Base-by-base conservation (phyloP, 2,888 invertebrate genomes). In the Amblyjoppa proteus region DNA sequence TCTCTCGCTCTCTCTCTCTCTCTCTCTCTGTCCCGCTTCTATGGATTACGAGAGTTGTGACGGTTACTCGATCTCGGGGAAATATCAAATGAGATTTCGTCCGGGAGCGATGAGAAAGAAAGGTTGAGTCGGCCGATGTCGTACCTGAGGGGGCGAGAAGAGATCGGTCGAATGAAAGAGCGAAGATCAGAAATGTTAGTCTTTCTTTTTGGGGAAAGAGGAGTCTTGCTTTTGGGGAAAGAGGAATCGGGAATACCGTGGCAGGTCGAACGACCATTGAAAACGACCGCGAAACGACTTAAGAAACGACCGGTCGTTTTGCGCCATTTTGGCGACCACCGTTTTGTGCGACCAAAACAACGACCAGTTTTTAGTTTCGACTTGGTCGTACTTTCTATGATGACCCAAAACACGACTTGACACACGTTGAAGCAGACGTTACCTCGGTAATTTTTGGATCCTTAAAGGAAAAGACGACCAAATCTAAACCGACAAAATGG, bases 41-140 rank as follows among this genome's bases (percentile, higher is more conserved):
- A 71, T 71, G 61, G 61, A 61, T 61, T 34, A 16, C 31, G 13
- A n/a, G n/a, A 49, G 45, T 3, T 13, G 11, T 53, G 58, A 58
- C 58, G 58, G 9, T 58, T 58, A 58, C 58, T 58, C 61, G 61
- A 61, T 34, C 61, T 61, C 61, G 31, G 16, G 31, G 31, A 61
- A 61, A 31, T 6, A 61, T 13, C 0, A 58, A 58, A 61, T 9
- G 28, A n/a, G 16, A 31, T 31, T 13, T 5, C 34, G 16, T 31
- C 11, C 13, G 16, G 16, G 6, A 34, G 34, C 34, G 61, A 61
- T 11, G 9, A 11, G 28, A 58, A 58, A 58, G 11, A 58, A 58
- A 4, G 13, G 25, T 13, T 58, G 13, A 11, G 11, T 58, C 3
- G 3, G 58, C 28, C 3, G 58, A 3, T 11, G 25, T 58, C 58